These are phyloP conservation scores for Anguilla megastoma DNA, from an alignment of 2,797 vertebrate species.

Conservation along the genomic window DNA sequence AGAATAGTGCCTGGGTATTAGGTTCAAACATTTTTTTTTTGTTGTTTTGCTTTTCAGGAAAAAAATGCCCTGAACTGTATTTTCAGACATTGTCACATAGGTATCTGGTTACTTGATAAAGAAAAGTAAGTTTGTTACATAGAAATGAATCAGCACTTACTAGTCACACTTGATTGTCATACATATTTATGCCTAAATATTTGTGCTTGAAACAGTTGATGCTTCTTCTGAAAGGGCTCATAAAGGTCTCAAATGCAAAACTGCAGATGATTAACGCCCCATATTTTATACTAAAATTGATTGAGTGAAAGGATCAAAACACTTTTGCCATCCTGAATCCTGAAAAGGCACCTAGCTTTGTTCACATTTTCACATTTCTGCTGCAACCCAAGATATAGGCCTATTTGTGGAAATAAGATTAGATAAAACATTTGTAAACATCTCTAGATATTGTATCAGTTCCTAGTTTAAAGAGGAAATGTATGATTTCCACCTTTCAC, in stretches of 20 bases:
- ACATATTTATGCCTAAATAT: background rate
- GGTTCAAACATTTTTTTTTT: background rate
- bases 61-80: background rate
- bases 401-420: no score
- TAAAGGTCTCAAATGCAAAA: background rate
- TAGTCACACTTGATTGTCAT: background rate
- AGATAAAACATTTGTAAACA: no score
- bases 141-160: background rate
- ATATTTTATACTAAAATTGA: no score
- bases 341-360: no score
- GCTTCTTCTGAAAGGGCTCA: background rate
- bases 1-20: background rate
- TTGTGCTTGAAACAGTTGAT: background rate
- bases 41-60: background rate
- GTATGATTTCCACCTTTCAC: no score
- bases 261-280: no score
- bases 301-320: background rate
- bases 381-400: no score
- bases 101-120: background rate
- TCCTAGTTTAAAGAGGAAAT: no score
- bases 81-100: background rate
- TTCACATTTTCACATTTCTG: no score
- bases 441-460: no score
- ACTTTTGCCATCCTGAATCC: no score
- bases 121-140: background rate